phyloP scores from a whole-genome alignment of 2,888 invertebrate genomes.

The Vesta saturnalis region DNA sequence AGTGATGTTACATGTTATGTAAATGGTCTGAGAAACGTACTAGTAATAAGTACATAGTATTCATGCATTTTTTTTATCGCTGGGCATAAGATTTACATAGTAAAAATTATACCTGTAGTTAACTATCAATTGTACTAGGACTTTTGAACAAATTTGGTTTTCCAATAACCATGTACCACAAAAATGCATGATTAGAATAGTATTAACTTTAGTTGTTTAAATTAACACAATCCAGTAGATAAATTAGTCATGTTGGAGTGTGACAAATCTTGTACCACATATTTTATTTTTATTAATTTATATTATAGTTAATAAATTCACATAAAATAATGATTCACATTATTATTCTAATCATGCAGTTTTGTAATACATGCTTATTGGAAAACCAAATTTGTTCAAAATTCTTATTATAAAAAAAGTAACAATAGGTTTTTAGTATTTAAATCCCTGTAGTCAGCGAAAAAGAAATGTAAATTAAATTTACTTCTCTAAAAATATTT shows the following conservation, averaged over 20 bases:
- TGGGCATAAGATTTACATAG: not conserved
- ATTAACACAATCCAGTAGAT: not conserved
- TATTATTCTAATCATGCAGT: too few species aligned
- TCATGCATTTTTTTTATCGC: not conserved
- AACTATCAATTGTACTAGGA: not conserved
- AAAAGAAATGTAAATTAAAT: not conserved
- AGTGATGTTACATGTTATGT: not conserved
- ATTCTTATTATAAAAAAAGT: conserved; percentile 1
- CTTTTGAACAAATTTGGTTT: conserved; percentile 4
- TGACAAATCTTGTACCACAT: too few species aligned
- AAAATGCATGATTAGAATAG: not conserved
- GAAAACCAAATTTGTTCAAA: not conserved
- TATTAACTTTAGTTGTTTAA: not conserved
- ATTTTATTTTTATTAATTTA: not conserved
- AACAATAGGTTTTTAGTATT: not conserved
- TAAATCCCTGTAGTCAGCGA: not conserved
- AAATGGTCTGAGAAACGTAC: conserved; percentile 5
- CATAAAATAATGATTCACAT: not conserved
- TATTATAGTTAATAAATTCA: not conserved
- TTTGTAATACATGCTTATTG: too few species aligned
- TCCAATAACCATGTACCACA: not conserved
- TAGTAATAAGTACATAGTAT: not conserved
- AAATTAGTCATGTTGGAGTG: not conserved
- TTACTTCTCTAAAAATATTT: conserved; percentile 3
- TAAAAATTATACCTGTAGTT: not conserved